Conservation (phyloP, 2,113 vertebrate species). For the Chaetorhynchus papuensis region DNA sequence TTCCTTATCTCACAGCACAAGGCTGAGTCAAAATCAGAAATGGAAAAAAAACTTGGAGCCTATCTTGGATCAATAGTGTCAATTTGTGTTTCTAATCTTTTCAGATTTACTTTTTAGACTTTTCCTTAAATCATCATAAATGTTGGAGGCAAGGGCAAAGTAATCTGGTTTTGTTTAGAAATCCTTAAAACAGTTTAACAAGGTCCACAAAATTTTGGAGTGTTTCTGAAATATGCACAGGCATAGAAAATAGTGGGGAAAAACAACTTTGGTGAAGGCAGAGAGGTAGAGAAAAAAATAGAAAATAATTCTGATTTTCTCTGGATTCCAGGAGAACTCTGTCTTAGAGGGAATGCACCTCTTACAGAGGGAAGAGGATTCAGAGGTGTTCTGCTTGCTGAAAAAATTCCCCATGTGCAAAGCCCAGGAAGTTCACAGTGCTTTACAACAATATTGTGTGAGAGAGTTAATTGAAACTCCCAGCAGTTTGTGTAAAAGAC, state of each 20-base stretch:
- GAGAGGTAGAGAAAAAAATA: neutral
- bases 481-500: neutral
- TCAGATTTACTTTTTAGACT: neutral
- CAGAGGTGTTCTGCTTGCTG: neutral
- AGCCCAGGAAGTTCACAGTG: neutral
- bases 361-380: neutral
- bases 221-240: neutral
- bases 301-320: neutral
- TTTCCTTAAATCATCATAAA: neutral
- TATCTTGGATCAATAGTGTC: accelerated
- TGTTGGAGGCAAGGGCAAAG: neutral
- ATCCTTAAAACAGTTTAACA: neutral
- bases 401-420: neutral
- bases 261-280: neutral
- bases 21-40: neutral
- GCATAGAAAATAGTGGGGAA: neutral
- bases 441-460: neutral
- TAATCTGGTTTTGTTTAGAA: neutral
- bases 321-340: neutral
- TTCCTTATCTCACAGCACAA: neutral
- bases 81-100: neutral
- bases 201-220: neutral
- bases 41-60: neutral
- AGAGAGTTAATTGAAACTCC: neutral
- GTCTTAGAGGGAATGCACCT: accelerated